Percentiles rank a stretch among this genome's conserved stretches.
Conservation (phyloP, 1,140 invertebrate species). For the Steinernema khuongi region DNA sequence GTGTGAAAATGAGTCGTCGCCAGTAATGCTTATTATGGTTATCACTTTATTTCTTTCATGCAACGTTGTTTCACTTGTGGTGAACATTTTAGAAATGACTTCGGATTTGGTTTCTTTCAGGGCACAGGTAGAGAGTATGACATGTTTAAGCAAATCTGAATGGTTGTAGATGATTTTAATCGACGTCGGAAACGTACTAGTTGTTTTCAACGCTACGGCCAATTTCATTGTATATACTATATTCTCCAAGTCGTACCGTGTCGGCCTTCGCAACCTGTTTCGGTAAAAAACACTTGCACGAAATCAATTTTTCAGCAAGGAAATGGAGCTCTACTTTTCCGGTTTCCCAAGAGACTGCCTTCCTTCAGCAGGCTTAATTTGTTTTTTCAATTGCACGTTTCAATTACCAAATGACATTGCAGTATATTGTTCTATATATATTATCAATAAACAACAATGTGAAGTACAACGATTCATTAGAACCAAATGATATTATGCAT, state of each 20-base stretch:
- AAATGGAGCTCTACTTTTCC: too few species aligned
- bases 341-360: too few species aligned
- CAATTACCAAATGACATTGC: too few species aligned
- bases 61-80: slow-evolving; percentile 16
- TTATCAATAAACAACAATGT: too few species aligned
- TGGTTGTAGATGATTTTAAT: slow-evolving; percentile 4
- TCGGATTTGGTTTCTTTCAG: neutral
- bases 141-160: neutral
- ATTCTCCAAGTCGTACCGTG: slow-evolving; percentile 13
- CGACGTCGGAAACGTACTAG: slow-evolving; percentile 17
- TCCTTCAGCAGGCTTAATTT: too few species aligned
- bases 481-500: too few species aligned
- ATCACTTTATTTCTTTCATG: neutral
- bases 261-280: neutral
- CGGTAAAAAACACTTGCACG: too few species aligned
- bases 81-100: slow-evolving; percentile 9
- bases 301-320: too few species aligned
- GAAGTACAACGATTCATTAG: too few species aligned
- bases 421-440: too few species aligned
- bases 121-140: neutral
- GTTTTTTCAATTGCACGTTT: too few species aligned
- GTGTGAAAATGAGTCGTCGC: neutral
- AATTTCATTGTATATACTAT: slow-evolving; percentile 10
- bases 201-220: slow-evolving; percentile 15
- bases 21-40: slow-evolving; percentile 14